These are phyloP conservation scores for Saccostrea echinata DNA, from an alignment of 1,140 invertebrate species.

Conservation along the genomic window DNA sequence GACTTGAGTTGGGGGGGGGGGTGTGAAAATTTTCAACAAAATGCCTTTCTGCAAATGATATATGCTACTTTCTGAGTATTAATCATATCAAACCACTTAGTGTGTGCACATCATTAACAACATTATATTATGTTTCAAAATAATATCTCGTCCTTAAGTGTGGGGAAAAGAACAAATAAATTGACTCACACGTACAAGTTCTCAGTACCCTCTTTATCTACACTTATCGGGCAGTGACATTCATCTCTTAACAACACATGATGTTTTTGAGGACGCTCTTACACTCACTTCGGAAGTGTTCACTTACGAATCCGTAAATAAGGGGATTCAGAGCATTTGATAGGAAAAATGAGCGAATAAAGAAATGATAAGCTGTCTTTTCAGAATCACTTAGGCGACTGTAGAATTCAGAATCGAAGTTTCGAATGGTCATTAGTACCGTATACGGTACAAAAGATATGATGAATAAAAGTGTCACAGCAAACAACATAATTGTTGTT, in stretches of 20 bases:
- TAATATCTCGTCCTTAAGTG: too few species aligned
- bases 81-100: too few species aligned
- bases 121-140: too few species aligned
- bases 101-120: too few species aligned
- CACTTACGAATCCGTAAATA: conserved; percentile 53
- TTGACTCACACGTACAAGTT: too few species aligned
- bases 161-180: too few species aligned
- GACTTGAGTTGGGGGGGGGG: too few species aligned
- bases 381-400: neutral
- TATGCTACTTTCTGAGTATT: too few species aligned
- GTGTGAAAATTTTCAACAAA: too few species aligned
- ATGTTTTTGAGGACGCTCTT: conserved; percentile 22
- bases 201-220: too few species aligned
- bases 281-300: conserved; percentile 67
- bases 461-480: conserved; percentile 47
- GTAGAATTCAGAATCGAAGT: conserved; percentile 41
- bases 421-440: conserved; percentile 31
- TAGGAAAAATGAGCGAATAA: conserved; percentile 52
- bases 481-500: conserved; percentile 54
- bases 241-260: neutral
- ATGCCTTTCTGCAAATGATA: too few species aligned
- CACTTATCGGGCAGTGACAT: too few species aligned
- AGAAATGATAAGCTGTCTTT: conserved; percentile 45
- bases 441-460: conserved; percentile 49
- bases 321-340: conserved; percentile 51